Evolutionary conservation across 1,140 invertebrate genomes (phyloP), one percentile per base, ranked within the genome.

Genomic region (Harpegnathos saltator): DNA sequence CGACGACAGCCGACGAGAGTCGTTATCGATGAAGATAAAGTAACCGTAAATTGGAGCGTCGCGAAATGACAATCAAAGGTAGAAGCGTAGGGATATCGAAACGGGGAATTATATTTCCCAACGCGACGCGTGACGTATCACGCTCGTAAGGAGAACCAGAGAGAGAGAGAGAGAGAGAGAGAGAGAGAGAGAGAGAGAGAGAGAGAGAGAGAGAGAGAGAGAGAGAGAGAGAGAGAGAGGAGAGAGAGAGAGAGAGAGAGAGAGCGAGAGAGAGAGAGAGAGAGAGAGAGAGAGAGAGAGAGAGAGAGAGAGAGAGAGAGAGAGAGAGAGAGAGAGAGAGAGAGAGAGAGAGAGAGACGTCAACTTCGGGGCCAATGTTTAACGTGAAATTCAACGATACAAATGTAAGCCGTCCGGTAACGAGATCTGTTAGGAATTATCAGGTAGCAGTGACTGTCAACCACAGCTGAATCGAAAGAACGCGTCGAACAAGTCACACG

Each of bases 391-490:
- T 69, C 19, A 48, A 69, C 54, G 15, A 62, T 33, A 17, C 33
- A 63, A 63, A 56, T 56, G 54, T 56, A 56, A 38, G 29, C 12
- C 52, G 58, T 75, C 19, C 44, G 22, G 44, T 38, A 71, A 80
- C 58, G 65, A 71, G 14, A 71, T 69, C 29, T 78, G 12, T 71
- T 71, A 71, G 66, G 22, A 5, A 17, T 15, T 38, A 29, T 80
- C n/a, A 56, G 14, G 33, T 80, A 56, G 4, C 52, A 69, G 65
- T 69, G 75, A 80, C 65, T 71, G 14, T 80, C 65, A 80, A 78
- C 63, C 75, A 69, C 75, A 44, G 15, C 19, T 58, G 38, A 44
- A 63, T 63, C 17, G 29, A n/a, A n/a, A n/a, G 17, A 62, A 59
- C 29, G 12, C 33, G 61, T 73, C 38, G 22, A 44, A 22, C 44